phyloP scores from a whole-genome alignment of 2,797 vertebrate species.

The Pantherophis alleghaniensis region DNA sequence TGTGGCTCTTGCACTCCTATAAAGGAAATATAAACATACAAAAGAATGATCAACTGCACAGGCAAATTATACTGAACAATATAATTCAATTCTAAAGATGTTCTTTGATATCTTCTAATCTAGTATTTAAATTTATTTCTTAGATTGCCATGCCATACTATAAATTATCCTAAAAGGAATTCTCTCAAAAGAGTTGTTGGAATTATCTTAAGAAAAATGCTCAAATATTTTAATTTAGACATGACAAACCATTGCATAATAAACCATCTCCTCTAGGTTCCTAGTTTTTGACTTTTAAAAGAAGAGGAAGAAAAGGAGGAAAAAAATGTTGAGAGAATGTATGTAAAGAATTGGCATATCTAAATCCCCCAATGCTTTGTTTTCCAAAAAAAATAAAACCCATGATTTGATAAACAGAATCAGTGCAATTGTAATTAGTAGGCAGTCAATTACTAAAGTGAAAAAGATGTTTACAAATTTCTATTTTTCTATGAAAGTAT shows the following conservation, averaged over 20 bases:
- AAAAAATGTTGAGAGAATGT: background rate
- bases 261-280: background rate
- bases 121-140: background rate
- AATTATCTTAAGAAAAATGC: background rate
- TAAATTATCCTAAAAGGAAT: background rate
- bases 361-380: background rate
- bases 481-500: background rate
- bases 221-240: background rate
- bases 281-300: background rate
- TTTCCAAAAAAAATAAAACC: background rate
- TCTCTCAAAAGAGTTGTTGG: background rate
- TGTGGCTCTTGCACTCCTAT: constrained; percentile 93
- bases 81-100: background rate
- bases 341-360: background rate
- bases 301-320: background rate
- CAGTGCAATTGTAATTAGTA: background rate
- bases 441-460: background rate
- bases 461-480: background rate
- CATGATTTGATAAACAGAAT: background rate
- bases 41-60: constrained; percentile 3
- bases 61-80: background rate
- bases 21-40: constrained; percentile 52
- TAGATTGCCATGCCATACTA: background rate
- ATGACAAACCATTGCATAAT: background rate
- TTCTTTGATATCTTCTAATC: background rate